A percentile compares a stretch with the other conserved stretches of the same genome.
These are phyloP conservation scores for Gobionotothen gibberifrons DNA, from an alignment of 2,797 vertebrate species.

Conservation along the genomic window DNA sequence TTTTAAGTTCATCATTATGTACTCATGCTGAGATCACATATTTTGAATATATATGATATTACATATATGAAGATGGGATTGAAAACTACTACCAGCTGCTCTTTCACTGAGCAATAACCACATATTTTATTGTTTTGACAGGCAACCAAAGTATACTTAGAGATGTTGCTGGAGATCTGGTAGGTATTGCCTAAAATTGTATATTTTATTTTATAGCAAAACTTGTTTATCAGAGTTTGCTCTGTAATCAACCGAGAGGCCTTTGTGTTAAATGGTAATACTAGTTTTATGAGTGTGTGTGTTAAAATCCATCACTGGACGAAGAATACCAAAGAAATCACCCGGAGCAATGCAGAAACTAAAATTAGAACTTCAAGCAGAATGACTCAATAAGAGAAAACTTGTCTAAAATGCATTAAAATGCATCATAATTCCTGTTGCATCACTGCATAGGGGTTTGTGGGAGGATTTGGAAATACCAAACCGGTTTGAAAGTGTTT, in stretches of 20 bases:
- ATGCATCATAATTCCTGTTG: neutral
- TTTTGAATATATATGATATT: no score
- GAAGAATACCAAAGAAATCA: slow-evolving; percentile 13
- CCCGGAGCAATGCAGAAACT: neutral
- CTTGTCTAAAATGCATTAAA: neutral
- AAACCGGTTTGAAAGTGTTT: slow-evolving; percentile 6
- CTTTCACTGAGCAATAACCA: slow-evolving; percentile 33
- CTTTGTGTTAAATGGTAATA: neutral
- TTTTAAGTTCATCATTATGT: neutral
- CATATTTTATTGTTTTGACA: slow-evolving; percentile 79
- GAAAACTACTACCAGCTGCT: neutral
- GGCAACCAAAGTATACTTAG: slow-evolving; percentile 93
- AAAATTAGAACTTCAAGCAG: slow-evolving; percentile 17
- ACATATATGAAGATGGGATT: neutral
- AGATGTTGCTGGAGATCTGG: slow-evolving; percentile 94
- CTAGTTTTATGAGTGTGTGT: neutral
- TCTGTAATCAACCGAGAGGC: neutral
- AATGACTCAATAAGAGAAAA: slow-evolving; percentile 2
- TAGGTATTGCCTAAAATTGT: slow-evolving; percentile 77
- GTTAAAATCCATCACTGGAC: neutral
- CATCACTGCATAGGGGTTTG: neutral
- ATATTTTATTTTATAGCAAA: neutral
- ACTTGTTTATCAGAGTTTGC: neutral
- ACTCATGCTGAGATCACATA: neutral
- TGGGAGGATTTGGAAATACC: slow-evolving; percentile 17